Base-by-base conservation (phyloP, 2,797 vertebrate species). In the Enteromius anoplus region DNA sequence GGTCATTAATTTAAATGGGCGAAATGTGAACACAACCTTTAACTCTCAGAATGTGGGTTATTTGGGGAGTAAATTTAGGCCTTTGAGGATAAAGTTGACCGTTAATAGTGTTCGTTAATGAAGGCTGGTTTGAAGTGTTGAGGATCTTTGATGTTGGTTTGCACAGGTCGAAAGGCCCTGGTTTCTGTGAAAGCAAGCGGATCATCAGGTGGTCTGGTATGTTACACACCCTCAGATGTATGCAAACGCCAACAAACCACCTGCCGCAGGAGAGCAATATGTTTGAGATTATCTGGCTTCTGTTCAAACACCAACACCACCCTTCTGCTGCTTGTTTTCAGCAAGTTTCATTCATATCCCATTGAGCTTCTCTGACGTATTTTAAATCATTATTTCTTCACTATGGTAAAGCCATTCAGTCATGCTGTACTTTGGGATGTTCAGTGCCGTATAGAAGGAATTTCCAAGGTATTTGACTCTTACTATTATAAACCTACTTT, bases 151-250 rank as follows among this genome's bases (percentile, higher is more conserved):
- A 23, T 23, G 6, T 42, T 26, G 64, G 37, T 69, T 40, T 77
- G 75, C 75, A 65, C 55, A 29, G 51, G 34, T 45, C 5, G 4
- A 37, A 76, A 60, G 10, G 2, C 34, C 55, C 21, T n/a, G n/a
- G 21, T 7, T 12, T 45, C n/a, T 32, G 62, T 69, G 12, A 80
- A 80, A 76, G 71, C 15, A 21, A 81, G 45, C 7, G 0, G 7
- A 8, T 0, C 79, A 3, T 51, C n/a, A 32, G 72, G 84, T 40
- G 84, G 84, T 76, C 78, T 81, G 79, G 84, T 81, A 81, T 81
- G 66, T 82, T 37, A 65, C 73, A 78, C 75, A 78, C 82, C 51
- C 75, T 49, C 40, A 72, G 82, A 62, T 37, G 65, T 10, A 66
- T 32, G 26, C 60, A 34, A 78, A 81, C 69, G 64, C 62, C 14